A percentile compares a stretch with the other conserved stretches of the same genome.
Evolutionary conservation across 2,888 invertebrate genomes (phyloP).

Genomic region (Parochlus steinenii): DNA sequence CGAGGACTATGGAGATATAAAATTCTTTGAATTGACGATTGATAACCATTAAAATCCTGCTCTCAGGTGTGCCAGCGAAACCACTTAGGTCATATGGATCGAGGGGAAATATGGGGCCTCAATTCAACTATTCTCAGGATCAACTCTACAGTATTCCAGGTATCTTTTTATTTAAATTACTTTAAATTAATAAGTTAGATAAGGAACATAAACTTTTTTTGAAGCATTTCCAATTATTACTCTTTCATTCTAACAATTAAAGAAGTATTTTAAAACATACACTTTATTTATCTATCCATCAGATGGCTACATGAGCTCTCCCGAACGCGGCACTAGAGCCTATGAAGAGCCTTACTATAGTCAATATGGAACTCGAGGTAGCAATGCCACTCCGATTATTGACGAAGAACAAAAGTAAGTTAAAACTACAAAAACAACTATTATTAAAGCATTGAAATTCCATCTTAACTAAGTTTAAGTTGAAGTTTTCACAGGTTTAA

Average conservation of each 20-base stretch:
- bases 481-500: no score
- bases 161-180: constrained; percentile 16
- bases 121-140: constrained; percentile 31
- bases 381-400: constrained; percentile 71
- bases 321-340: constrained; percentile 57
- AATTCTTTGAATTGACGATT: no score
- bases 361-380: constrained; percentile 50
- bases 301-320: constrained; percentile 77
- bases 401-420: constrained; percentile 72
- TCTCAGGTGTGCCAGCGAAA: constrained; percentile 31
- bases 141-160: constrained; percentile 34
- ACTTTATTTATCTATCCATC: constrained; percentile 16
- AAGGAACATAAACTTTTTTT: constrained; percentile 8
- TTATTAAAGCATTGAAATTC: background rate
- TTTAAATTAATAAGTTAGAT: background rate
- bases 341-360: constrained; percentile 82
- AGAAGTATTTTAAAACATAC: constrained; percentile 1
- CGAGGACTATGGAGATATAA: no score
- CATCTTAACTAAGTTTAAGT: background rate
- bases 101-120: constrained; percentile 31
- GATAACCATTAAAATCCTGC: no score
- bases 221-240: constrained; percentile 6
- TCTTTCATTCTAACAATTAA: constrained; percentile 4
- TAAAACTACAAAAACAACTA: constrained; percentile 1
- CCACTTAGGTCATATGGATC: constrained; percentile 32